Conservation (phyloP, 2,113 vertebrate species). For the Ciconia stormi region DNA sequence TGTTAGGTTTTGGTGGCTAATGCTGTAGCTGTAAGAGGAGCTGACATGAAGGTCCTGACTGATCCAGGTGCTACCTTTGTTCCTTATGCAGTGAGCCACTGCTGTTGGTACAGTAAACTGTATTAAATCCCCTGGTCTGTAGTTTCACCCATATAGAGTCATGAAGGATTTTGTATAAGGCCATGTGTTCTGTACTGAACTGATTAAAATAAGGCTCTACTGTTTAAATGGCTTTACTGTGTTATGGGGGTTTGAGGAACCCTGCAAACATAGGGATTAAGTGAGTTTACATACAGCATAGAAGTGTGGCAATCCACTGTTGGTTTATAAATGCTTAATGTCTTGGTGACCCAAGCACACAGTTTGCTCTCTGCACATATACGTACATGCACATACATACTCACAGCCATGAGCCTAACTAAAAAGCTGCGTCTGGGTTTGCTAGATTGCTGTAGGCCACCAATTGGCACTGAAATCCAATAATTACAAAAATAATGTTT, state of each 20-base stretch:
- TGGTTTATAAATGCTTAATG: fast-evolving
- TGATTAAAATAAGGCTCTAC: not conserved
- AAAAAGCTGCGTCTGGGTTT: not conserved
- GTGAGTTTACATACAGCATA: not conserved
- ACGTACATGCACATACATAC: fast-evolving
- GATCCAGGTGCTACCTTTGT: not conserved
- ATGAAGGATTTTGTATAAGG: not conserved
- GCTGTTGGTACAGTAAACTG: not conserved
- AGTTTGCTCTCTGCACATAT: not conserved
- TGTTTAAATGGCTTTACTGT: not conserved
- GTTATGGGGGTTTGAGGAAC: not conserved
- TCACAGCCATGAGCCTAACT: not conserved
- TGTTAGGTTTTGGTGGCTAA: not conserved
- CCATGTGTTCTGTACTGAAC: not conserved
- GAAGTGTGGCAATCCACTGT: not conserved
- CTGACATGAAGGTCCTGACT: not conserved
- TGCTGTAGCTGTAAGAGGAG: not conserved
- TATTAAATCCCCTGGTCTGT: not conserved
- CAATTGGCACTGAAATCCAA: not conserved
- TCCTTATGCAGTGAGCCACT: not conserved
- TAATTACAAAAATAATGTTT: not conserved
- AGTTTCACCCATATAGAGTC: fast-evolving
- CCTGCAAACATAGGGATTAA: not conserved
- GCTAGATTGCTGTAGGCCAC: not conserved
- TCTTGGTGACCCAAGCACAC: fast-evolving